Evolutionary conservation across 2,113 vertebrate species (phyloP).

Genomic region (Phalacrocorax carbo): DNA sequence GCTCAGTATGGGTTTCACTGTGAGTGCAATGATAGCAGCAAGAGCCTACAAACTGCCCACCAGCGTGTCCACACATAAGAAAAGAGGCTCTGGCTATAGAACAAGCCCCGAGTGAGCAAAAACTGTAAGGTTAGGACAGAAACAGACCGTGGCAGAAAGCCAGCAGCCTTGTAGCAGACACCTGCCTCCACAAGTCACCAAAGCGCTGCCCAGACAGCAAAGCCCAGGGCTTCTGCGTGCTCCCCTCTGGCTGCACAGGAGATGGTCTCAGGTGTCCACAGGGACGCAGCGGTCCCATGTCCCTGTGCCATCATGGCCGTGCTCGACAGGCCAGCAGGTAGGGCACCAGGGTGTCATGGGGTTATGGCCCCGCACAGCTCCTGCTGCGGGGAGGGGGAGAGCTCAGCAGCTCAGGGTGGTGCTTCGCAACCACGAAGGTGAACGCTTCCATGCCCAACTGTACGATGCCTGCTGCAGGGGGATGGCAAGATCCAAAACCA

Average conservation of each 20-base stretch:
- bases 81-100: neutral
- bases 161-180: neutral
- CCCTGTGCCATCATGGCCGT: neutral
- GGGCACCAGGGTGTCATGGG: fast-evolving
- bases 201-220: neutral
- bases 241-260: neutral
- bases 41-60: neutral
- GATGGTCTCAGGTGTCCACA: fast-evolving
- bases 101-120: neutral
- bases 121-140: neutral
- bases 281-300: neutral
- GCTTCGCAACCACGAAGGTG: neutral
- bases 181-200: neutral
- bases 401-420: neutral
- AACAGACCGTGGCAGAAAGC: neutral
- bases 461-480: neutral
- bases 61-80: neutral
- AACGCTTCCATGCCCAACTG: fast-evolving
- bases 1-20: neutral
- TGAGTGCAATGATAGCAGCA: neutral
- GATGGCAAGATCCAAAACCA: neutral
- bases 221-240: fast-evolving
- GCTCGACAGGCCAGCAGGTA: fast-evolving
- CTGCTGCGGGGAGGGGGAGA: neutral
- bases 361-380: neutral